Evolutionary conservation across 2,797 vertebrate genomes (phyloP).

Genomic region (Gadopsis bispinosus): DNA sequence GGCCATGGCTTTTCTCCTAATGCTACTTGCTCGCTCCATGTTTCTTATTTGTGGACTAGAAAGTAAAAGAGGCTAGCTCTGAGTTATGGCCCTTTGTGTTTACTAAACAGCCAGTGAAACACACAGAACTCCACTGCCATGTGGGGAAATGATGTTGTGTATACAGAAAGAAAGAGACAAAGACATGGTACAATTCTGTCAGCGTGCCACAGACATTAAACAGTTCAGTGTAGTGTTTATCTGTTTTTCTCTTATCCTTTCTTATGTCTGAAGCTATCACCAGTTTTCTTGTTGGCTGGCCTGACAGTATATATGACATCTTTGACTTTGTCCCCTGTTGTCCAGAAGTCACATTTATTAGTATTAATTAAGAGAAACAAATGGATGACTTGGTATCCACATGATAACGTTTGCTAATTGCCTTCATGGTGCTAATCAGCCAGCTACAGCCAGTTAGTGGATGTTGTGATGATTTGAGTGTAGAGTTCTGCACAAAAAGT

Average conservation of each 20-base stretch:
- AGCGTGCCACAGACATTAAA: background rate
- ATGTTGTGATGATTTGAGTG: too few relatives aligned
- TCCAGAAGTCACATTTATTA: background rate
- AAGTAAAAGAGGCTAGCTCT: slow-evolving; percentile 37
- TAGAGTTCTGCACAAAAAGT: background rate
- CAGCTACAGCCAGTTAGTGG: background rate
- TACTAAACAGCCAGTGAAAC: slow-evolving; percentile 76
- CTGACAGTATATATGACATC: background rate
- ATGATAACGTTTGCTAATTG: slow-evolving; percentile 15
- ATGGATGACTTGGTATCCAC: slow-evolving; percentile 9
- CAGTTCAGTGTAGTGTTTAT: background rate
- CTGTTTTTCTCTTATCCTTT: background rate
- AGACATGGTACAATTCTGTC: slow-evolving; percentile 11
- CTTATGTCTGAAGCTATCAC: background rate
- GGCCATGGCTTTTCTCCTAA: slow-evolving; percentile 82
- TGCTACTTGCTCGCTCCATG: slow-evolving; percentile 84
- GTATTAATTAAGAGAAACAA: background rate
- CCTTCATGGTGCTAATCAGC: background rate
- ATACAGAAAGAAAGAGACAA: slow-evolving; percentile 62
- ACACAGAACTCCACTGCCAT: slow-evolving; percentile 46
- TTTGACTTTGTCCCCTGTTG: background rate
- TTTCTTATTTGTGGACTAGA: slow-evolving; percentile 53
- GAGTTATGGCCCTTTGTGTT: slow-evolving; percentile 72
- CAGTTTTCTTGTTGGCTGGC: slow-evolving; percentile 4
- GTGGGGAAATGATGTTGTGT: slow-evolving; percentile 78